Conservation (phyloP, 2,888 invertebrate genomes). For the Cataglyphis rosenhaueri region DNA sequence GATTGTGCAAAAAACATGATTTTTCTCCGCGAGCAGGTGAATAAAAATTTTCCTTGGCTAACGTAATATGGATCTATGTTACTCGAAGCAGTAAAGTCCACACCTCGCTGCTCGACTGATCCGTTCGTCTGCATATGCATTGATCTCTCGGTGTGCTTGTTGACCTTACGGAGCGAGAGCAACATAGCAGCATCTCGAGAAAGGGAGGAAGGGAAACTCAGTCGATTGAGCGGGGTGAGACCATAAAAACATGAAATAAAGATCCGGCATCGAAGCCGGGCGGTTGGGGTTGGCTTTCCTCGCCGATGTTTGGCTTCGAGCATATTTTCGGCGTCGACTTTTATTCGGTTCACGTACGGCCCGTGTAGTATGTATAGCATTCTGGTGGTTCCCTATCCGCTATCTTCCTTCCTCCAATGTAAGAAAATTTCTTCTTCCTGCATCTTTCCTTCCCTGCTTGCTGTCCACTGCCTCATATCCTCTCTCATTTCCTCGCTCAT, state of each 20-base stretch:
- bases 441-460: background rate
- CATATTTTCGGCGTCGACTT: conserved; percentile 73
- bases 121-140: conserved; percentile 44
- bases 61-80: conserved; percentile 18
- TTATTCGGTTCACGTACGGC: conserved; percentile 75
- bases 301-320: conserved; percentile 55
- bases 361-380: conserved; percentile 41
- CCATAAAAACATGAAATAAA: conserved; percentile 73
- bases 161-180: conserved; percentile 54
- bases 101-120: background rate
- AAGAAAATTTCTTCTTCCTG: conserved; percentile 39
- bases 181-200: conserved; percentile 20
- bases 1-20: background rate
- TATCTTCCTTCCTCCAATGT: background rate
- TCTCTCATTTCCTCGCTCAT: conserved; percentile 35
- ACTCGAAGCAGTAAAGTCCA: conserved; percentile 33
- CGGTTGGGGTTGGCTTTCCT: conserved; percentile 18
- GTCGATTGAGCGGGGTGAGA: conserved; percentile 29
- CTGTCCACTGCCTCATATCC: conserved; percentile 21
- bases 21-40: background rate
- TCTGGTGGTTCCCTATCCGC: background rate
- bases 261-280: conserved; percentile 60
- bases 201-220: conserved; percentile 18
- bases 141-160: conserved; percentile 43
- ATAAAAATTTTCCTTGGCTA: conserved; percentile 14